These are phyloP conservation scores for Drosophila nigrodunni DNA, from an alignment of 1,140 invertebrate species.

Conservation along the genomic window DNA sequence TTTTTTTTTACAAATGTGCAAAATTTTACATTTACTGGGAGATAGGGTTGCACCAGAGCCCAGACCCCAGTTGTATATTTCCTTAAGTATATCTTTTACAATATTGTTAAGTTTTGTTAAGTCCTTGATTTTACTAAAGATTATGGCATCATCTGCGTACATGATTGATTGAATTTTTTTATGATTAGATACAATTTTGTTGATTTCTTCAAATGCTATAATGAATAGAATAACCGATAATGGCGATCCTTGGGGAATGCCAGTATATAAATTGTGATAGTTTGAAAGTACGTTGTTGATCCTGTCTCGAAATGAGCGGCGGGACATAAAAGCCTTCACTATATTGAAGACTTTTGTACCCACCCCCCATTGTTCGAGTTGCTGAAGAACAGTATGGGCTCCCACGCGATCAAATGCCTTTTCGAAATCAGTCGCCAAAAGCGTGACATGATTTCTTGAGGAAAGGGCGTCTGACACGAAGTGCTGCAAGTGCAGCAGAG, in stretches of 20 bases:
- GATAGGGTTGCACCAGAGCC: not conserved
- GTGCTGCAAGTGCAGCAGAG: slow-evolving; percentile 31
- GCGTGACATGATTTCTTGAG: not conserved
- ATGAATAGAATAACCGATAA: slow-evolving; percentile 4
- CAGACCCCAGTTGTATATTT: not conserved
- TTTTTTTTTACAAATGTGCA: slow-evolving; percentile 16
- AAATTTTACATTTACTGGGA: slow-evolving; percentile 1
- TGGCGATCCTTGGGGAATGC: slow-evolving; percentile 2
- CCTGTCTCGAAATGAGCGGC: slow-evolving; percentile 13
- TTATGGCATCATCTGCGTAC: slow-evolving; percentile 27
- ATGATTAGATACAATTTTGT: slow-evolving; percentile 7
- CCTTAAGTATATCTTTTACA: not conserved
- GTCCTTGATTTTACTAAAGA: not conserved
- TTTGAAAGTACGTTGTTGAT: slow-evolving; percentile 10
- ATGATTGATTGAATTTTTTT: slow-evolving; percentile 5
- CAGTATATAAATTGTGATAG: not conserved
- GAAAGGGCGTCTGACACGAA: slow-evolving; percentile 20
- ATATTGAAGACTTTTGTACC: not conserved
- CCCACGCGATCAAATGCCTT: slow-evolving; percentile 36
- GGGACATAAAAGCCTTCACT: not conserved
- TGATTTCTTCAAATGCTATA: slow-evolving; percentile 21
- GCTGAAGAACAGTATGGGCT: slow-evolving; percentile 34
- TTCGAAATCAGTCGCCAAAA: slow-evolving; percentile 26
- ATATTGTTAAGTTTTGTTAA: not conserved
- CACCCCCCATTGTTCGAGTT: slow-evolving; percentile 11